phyloP scores from a whole-genome alignment of 2,888 invertebrate genomes.

The Clitarchus hookeri region DNA sequence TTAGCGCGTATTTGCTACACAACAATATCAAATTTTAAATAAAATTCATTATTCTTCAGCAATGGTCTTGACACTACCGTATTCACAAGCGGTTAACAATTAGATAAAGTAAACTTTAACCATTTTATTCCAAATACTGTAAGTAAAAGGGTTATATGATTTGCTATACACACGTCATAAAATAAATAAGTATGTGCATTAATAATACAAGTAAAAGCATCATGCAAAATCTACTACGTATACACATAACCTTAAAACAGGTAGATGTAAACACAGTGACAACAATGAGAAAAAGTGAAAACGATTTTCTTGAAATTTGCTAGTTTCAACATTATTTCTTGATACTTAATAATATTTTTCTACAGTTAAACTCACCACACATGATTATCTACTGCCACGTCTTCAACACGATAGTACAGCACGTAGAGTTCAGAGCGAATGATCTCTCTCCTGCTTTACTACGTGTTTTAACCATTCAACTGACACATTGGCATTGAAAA shows the following conservation, averaged over 20 bases:
- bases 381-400: conserved; percentile 25
- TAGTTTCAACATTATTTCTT: background rate
- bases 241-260: background rate
- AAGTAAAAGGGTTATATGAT: too few species aligned
- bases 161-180: too few species aligned
- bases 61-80: too few species aligned
- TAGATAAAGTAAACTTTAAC: too few species aligned
- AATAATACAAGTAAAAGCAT: too few species aligned
- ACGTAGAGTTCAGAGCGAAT: background rate
- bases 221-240: too few species aligned
- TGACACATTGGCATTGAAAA: conserved; percentile 14
- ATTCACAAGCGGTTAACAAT: too few species aligned
- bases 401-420: background rate
- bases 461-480: background rate
- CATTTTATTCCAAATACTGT: too few species aligned
- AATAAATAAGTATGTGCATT: too few species aligned
- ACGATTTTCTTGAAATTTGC: background rate
- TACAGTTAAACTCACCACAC: conserved; percentile 3
- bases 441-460: background rate
- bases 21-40: too few species aligned
- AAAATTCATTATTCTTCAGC: too few species aligned
- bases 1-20: too few species aligned
- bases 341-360: background rate
- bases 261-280: background rate
- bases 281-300: background rate